These are phyloP conservation scores for Heterodera filipjevi DNA, from an alignment of 2,888 invertebrate species.

Conservation along the genomic window DNA sequence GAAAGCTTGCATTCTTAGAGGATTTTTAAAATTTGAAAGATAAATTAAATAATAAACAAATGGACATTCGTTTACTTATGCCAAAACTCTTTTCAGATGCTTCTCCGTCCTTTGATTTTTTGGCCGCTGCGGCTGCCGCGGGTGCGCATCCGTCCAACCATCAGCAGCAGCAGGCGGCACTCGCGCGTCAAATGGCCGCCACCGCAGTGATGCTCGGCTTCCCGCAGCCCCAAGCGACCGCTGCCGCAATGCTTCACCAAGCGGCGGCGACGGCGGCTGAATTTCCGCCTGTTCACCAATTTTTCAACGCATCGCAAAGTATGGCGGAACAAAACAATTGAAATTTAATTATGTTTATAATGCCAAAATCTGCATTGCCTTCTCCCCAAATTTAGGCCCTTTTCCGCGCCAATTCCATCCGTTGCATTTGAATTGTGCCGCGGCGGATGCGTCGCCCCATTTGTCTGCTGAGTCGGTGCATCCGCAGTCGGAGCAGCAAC, in stretches of 20 bases:
- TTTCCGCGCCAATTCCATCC: slow-evolving; percentile 2
- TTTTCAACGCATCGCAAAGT: neutral
- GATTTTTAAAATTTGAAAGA: too few species aligned
- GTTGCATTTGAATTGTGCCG: neutral
- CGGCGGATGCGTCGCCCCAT: neutral
- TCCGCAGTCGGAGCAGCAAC: slow-evolving; percentile 35
- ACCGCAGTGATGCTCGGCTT: slow-evolving; percentile 3
- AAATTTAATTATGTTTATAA: neutral
- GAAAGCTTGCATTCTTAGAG: too few species aligned
- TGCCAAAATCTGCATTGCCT: too few species aligned
- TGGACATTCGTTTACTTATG: too few species aligned
- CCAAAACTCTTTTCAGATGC: too few species aligned
- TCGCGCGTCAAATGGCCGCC: slow-evolving; percentile 19
- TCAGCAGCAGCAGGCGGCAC: slow-evolving; percentile 13
- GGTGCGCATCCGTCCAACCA: slow-evolving; percentile 6
- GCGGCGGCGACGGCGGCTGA: neutral
- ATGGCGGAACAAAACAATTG: neutral
- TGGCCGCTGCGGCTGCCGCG: slow-evolving; percentile 8
- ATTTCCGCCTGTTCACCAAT: neutral
- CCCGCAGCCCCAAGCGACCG: neutral
- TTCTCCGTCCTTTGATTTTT: neutral
- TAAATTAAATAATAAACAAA: too few species aligned
- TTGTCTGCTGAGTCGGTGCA: slow-evolving; percentile 32
- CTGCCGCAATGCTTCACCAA: slow-evolving; percentile 3
- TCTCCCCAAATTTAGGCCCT: neutral